Base-by-base conservation (phyloP, 2,888 invertebrate genomes). In the Pasiphila rectangulata region DNA sequence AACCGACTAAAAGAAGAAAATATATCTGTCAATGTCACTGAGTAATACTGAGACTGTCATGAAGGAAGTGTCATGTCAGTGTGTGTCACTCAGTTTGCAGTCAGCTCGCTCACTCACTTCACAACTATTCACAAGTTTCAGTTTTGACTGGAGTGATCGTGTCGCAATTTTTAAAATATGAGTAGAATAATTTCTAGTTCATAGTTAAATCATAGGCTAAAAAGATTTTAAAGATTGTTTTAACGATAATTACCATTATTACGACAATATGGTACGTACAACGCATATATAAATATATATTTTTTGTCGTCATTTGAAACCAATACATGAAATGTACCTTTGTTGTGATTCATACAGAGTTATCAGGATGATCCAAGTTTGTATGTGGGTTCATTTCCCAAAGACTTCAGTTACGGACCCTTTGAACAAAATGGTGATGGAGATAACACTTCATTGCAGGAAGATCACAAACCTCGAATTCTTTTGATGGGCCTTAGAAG, bases 401-500 rank as follows among this genome's bases (percentile, higher is more conserved):
- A 97, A 79, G 96, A 96, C 74, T 98, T 96, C 84, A 96, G 96
- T 29, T 98, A 97, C 79, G 96, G 96, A 1, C 93, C 94, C 6
- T 96, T 95, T 69, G 96, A 96, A 73, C 95, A 94, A 46, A 95
- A 95, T 67, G 93, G 91, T 32, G 94, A 94, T 63, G 92, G 92
- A 25, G 90, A 90, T 61, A 90, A 76, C 59, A 81, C 90, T 29
- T 90, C 91, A 35, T 73, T 91, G 46, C 90, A 91, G 34, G 92
- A 93, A 39, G 95, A 96, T 69, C 94, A 95, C 62, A 98, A 98
- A 77, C 98, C 98, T 34, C 92, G 97, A 62, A 98, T 98, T 69
- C 89, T 98, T 21, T 86, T 98, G 15, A 98, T 98, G 98, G 98
- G 98, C 2, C 90, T 98, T 9, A 90, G 98, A 76, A 94, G 96